phyloP scores from a whole-genome alignment of 2,797 vertebrate species.

The Myripristis jacobus region DNA sequence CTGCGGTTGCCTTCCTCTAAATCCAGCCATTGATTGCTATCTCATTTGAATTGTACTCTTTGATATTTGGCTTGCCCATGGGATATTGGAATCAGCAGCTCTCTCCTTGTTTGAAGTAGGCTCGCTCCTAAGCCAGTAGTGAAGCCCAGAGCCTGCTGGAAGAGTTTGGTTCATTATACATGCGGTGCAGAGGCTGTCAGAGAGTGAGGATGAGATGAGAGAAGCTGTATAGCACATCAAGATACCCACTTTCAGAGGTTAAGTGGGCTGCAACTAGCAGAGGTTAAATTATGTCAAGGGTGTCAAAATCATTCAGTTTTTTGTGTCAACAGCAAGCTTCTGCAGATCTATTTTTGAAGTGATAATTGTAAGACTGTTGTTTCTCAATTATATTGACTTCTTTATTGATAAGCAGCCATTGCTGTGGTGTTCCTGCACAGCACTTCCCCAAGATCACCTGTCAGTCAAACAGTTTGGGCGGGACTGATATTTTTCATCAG shows the following conservation, averaged over 20 bases:
- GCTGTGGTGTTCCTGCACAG: too few relatives aligned
- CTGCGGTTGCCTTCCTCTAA: constrained; percentile 10
- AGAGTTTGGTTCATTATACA: constrained; percentile 7
- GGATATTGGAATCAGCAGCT: constrained; percentile 16
- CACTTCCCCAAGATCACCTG: too few relatives aligned
- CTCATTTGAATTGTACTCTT: constrained; percentile 28
- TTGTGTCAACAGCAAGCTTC: background rate
- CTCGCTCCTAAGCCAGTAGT: constrained; percentile 2
- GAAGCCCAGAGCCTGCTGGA: constrained; percentile 13
- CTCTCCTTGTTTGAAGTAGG: constrained; percentile 12
- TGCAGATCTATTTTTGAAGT: too few relatives aligned
- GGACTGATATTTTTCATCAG: too few relatives aligned
- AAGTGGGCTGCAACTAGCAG: background rate
- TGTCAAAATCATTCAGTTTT: background rate
- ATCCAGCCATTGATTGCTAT: constrained; percentile 55
- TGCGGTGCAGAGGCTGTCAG: background rate
- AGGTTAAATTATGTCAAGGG: background rate
- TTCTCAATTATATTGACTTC: too few relatives aligned
- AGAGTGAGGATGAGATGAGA: background rate
- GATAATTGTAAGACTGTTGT: too few relatives aligned
- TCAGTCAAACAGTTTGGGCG: too few relatives aligned
- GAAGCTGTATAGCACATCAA: background rate
- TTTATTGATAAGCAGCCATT: too few relatives aligned
- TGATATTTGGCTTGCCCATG: constrained; percentile 32
- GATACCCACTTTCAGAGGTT: background rate